phyloP scores from a whole-genome alignment of 2,888 invertebrate species.

The Conus canariensis region DNA sequence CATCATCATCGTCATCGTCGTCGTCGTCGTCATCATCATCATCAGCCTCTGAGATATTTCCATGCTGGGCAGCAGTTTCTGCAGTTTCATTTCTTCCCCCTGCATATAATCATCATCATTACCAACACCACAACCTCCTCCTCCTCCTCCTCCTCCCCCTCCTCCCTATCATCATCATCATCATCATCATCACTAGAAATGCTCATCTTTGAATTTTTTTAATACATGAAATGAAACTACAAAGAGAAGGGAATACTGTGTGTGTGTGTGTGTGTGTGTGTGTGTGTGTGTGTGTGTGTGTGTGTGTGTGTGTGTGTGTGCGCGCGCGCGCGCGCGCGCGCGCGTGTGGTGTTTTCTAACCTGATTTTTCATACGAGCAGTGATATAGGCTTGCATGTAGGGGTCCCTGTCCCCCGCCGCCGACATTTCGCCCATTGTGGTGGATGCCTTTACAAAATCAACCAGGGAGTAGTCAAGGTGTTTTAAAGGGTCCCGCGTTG shows the following conservation, averaged over 20 bases:
- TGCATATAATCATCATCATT: not conserved
- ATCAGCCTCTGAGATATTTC: not conserved
- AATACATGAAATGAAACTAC: no score
- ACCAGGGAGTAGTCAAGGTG: not conserved
- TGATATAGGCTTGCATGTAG: slow-evolving; percentile 46
- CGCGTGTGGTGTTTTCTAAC: not conserved
- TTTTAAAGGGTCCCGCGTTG: not conserved
- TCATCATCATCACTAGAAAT: not conserved
- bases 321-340: not conserved
- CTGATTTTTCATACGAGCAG: slow-evolving; percentile 40
- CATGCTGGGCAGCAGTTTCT: not conserved
- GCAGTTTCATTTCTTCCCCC: not conserved
- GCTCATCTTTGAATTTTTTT: no score
- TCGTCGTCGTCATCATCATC: not conserved
- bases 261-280: no score
- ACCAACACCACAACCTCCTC: not conserved
- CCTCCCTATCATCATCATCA: not conserved
- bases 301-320: no score
- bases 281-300: no score
- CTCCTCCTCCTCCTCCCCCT: not conserved
- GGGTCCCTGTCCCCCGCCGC: slow-evolving; percentile 42
- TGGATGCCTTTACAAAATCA: not conserved
- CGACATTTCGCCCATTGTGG: not conserved
- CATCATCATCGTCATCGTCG: not conserved
- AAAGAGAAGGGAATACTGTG: no score